Percentiles rank a stretch among this genome's conserved stretches.
Conservation (phyloP, 2,113 vertebrate genomes). For the Xerus inauris region DNA sequence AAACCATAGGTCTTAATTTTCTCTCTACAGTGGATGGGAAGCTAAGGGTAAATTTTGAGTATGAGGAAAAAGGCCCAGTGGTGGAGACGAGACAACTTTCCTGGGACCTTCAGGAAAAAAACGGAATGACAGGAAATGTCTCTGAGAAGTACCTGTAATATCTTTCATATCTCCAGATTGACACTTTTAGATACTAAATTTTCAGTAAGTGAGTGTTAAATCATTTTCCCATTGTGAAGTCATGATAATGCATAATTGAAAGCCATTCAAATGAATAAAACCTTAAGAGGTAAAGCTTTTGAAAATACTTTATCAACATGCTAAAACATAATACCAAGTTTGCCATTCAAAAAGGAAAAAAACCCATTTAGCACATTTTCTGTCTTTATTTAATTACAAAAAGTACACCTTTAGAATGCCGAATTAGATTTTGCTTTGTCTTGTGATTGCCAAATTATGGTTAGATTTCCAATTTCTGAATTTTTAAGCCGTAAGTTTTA, state of each 20-base stretch:
- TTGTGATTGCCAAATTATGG: neutral
- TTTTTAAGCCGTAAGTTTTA: slow-evolving; percentile 47
- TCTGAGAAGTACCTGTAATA: neutral
- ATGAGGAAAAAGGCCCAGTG: neutral
- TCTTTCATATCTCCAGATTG: neutral
- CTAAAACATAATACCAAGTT: slow-evolving; percentile 23
- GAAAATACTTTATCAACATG: slow-evolving; percentile 44
- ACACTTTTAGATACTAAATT: neutral
- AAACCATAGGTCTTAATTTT: neutral
- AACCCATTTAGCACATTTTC: neutral
- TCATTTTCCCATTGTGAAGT: slow-evolving; percentile 44
- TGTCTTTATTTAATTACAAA: neutral
- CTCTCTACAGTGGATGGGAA: neutral
- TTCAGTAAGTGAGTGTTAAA: neutral
- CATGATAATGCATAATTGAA: neutral
- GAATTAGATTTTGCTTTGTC: slow-evolving; percentile 24
- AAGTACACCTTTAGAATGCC: slow-evolving; percentile 26
- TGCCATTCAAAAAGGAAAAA: neutral
- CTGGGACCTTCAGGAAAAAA: neutral
- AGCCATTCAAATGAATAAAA: slow-evolving; percentile 43
- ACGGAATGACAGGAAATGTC: neutral
- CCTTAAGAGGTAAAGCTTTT: slow-evolving; percentile 36
- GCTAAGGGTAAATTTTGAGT: neutral
- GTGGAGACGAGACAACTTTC: neutral
- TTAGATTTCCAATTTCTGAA: slow-evolving; percentile 10